Percentiles rank a stretch among this genome's conserved stretches.
Evolutionary conservation across 2,797 vertebrate genomes (phyloP).

Genomic region (Sternotherus odoratus): DNA sequence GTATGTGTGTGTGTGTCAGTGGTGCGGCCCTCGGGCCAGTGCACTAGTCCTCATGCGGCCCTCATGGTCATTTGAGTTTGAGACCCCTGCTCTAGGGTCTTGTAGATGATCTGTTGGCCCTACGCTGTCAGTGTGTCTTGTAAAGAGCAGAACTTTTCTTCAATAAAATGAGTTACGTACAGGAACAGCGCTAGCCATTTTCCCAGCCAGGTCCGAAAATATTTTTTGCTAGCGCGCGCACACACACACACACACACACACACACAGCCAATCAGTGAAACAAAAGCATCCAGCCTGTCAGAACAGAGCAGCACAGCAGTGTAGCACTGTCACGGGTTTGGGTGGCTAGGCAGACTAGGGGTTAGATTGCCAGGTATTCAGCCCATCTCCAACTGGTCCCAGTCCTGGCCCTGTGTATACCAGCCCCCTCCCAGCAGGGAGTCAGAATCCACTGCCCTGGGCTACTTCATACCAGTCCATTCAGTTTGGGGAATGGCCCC

Average conservation of each 20-base stretch:
- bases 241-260: too few species aligned
- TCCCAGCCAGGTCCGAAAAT: not conserved
- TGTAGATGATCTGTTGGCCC: too few species aligned
- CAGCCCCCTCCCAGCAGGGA: not conserved
- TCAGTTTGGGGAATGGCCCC: not conserved
- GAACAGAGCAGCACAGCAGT: not conserved
- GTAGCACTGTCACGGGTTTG: not conserved
- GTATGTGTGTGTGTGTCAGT: too few species aligned
- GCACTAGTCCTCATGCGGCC: too few species aligned
- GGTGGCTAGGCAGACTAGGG: not conserved
- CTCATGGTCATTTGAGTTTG: too few species aligned
- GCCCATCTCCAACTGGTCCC: not conserved
- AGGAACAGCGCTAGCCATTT: not conserved
- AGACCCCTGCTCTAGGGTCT: too few species aligned
- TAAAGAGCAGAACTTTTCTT: not conserved
- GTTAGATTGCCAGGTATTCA: not conserved
- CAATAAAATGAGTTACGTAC: not conserved
- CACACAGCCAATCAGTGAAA: not conserved
- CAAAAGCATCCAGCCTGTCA: not conserved
- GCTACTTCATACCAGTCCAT: not conserved
- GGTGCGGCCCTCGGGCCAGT: too few species aligned
- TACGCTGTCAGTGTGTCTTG: not conserved
- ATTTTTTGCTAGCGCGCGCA: not conserved
- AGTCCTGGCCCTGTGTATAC: not conserved
- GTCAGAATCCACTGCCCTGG: not conserved